Base-by-base conservation (phyloP, 2,113 vertebrate species). In the Anolis carolinensis region DNA sequence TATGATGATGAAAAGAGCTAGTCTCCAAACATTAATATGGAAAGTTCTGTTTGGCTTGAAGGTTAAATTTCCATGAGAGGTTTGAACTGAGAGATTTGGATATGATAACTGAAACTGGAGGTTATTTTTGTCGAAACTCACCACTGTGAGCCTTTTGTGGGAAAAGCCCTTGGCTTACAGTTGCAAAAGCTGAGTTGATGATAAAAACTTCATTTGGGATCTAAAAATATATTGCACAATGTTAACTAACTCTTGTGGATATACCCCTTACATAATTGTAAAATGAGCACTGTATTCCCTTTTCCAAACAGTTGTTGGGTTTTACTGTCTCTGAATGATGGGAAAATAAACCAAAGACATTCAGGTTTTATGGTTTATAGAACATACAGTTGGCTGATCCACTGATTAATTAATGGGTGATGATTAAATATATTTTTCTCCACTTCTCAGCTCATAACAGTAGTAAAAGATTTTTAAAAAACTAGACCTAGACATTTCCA, bases 311-410 rank as follows among this genome's bases (percentile, higher is more conserved):
- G 25, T 27, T 83, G n/a, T 50, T 48, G 63, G 76, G 63, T 50
- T 52, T 65, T 36, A 2, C 81, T 63, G 30, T 65, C 59, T 73
- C 32, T 79, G 27, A n/a, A 34, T 73, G 79, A 79, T n/a, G 20
- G 72, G 27, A 14, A 89, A 81, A 86, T 84, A 91, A 75, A 83
- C 9, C 18, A 74, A 87, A 86, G 39, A 84, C 77, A 84, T 50
- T 3, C 1, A 23, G 13, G 4, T 79, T 62, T 13, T 84, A 2
- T 86, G 10, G 23, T 70, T 84, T 89, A 36, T 0, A 25, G 81
- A 90, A 73, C 18, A 83, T 36, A 87, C 50, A 81, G 73, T 59
- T 85, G 2, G 71, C 11, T 44, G 25, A 81, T 2, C 1, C 8
- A 20, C 5, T 73, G 23, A 87, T 89, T 68, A n/a, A 52, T 39